Base-by-base conservation (phyloP, 2,113 vertebrate genomes). In the Caranx melampygus region DNA sequence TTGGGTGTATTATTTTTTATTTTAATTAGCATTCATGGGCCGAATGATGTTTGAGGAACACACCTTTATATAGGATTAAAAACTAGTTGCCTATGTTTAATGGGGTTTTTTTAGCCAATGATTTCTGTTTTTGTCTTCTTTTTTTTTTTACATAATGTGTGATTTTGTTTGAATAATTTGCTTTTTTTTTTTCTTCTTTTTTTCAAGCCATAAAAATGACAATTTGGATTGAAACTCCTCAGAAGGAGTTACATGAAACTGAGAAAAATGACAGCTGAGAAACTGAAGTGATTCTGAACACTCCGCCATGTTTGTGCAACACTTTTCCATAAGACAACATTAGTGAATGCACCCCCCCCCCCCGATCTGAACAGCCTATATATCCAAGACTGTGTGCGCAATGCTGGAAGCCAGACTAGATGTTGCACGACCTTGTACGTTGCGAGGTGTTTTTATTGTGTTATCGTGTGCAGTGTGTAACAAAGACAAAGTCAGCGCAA, bases 401-500 rank as follows among this genome's bases (percentile, higher is more conserved):
- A 44, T n/a, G 73, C 79, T 67, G 81, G 81, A 79, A 83, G 76
- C 79, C 85, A 55, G 86, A 84, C 83, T 91, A 40, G 83, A 88
- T 92, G 92, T 93, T 91, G 91, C 92, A 93, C 91, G 89, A 89
- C 85, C 65, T 78, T 90, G 90, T 92, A 78, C 45, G 60, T 85
- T 71, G 80, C 85, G 64, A 91, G 89, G 87, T 91, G 87, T 91
- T 85, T 44, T 90, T 87, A 52, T 87, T 61, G 87, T 92, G 82
- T 91, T 84, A 75, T 89, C 18, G 81, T 93, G 89, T 92, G 91
- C 83, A 83, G 90, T 93, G 84, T 92, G 85, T 92, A 87, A 91
- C 88, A 87, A 86, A 90, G 81, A 87, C 73, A 73, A 84, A 79
- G 83, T 90, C 87, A 54, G 83, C 62, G 87, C 85, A 87, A 90